phyloP scores from a whole-genome alignment of 2,113 vertebrate species.

The Apaloderma vittatum region DNA sequence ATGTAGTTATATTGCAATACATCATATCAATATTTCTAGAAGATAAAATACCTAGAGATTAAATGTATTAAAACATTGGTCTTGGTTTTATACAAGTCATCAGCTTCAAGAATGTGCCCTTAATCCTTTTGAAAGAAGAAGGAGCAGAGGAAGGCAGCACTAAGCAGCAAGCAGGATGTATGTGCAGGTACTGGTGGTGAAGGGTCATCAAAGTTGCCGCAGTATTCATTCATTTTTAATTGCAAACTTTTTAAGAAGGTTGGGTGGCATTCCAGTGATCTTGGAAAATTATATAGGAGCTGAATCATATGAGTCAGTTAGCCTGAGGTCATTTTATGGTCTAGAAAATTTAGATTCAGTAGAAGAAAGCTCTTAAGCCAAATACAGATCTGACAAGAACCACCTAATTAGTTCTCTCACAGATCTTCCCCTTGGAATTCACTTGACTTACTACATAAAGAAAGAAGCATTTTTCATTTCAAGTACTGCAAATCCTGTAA shows the following conservation, averaged over 20 bases:
- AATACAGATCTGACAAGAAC: neutral
- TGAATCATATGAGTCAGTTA: neutral
- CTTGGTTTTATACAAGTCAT: neutral
- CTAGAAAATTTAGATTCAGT: neutral
- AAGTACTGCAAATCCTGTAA: neutral
- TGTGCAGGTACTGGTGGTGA: rapidly evolving
- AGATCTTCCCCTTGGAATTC: neutral
- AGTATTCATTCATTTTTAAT: neutral
- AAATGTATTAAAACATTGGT: neutral
- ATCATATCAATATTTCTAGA: neutral
- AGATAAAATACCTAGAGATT: neutral
- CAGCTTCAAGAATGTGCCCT: neutral
- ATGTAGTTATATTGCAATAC: neutral
- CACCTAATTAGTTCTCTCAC: neutral
- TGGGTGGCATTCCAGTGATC: neutral
- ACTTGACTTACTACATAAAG: neutral
- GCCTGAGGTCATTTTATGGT: neutral
- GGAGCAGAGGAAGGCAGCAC: neutral
- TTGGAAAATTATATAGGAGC: neutral
- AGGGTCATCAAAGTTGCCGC: neutral
- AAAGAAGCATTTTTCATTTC: neutral
- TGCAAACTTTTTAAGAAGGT: neutral
- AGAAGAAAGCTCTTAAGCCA: neutral
- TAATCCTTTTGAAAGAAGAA: neutral
- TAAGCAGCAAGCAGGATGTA: neutral